Base-by-base conservation (phyloP, 2,888 invertebrate genomes). In the Ennomos erosarius region DNA sequence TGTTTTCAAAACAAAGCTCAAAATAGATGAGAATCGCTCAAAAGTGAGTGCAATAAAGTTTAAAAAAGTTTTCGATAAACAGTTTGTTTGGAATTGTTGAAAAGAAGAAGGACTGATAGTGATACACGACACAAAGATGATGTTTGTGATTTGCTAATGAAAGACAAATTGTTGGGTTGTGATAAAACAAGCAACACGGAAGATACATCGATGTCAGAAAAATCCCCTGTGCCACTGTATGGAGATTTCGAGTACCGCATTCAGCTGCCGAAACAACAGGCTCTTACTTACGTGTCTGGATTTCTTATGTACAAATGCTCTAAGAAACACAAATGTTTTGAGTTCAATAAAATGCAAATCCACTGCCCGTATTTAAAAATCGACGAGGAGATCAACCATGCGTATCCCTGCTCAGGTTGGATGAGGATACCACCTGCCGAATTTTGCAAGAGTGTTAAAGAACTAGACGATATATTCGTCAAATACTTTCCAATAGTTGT, bases 301-400 rank as follows among this genome's bases (percentile, higher is more conserved):
- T 48, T 38, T 10, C 38, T 48, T 26, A 38, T 48, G 26, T 48
- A 11, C 38, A 48, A 48, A 38, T 48, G 48, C 16, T 48, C 16
- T 9, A 26, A 37, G 33, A 37, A 48, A 16, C 48, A 48, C 38
- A 12, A 26, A 36, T 48, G 48, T 16, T 8, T n/a, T n/a, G 48
- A 9, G 11, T 38, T 48, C 48, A 38, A 48, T 37, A 38, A 16
- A 16, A 26, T 38, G 38, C 43, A 11, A 26, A 16, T 3, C 33
- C 43, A 26, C 5, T 43, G 43, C 26, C 26, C 43, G 16, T 10
- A 2, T 10, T 16, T 43, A 33, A 26, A 16, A 8, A 26, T 16
- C 8, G 9, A 26, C 1, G 43, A 43, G 5, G n/a, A 43, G 9
- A 43, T 43, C 26, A 43, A 43, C 6, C 10, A 26, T 9, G 16